Evolutionary conservation across 1,140 invertebrate genomes (phyloP).

Genomic region (Venturia canescens): DNA sequence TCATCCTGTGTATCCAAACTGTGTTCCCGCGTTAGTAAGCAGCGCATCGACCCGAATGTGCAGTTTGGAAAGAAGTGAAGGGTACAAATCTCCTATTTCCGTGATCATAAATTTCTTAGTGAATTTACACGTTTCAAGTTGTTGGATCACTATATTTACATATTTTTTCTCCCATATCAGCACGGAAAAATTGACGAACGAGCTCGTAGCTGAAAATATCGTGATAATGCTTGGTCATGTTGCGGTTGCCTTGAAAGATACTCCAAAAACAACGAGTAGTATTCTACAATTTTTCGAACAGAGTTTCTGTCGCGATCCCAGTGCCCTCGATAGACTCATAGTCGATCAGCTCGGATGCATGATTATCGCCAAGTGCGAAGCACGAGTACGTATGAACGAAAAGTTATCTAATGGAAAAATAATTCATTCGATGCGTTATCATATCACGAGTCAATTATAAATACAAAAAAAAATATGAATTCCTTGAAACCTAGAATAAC

Average conservation of each 20-base stretch:
- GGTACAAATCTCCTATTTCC: slow-evolving; percentile 71
- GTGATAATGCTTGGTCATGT: slow-evolving; percentile 98
- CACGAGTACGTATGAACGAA: slow-evolving; percentile 73
- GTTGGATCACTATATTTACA: neutral
- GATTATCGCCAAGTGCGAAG: slow-evolving; percentile 93
- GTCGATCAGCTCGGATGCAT: slow-evolving; percentile 98
- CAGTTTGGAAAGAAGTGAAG: slow-evolving; percentile 89
- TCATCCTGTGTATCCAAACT: slow-evolving; percentile 90
- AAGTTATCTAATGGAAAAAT: slow-evolving; percentile 30
- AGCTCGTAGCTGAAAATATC: slow-evolving; percentile 95
- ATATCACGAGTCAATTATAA: too few species aligned
- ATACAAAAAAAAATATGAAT: too few species aligned
- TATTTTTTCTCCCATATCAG: slow-evolving; percentile 40
- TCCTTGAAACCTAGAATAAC: too few species aligned
- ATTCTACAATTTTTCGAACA: slow-evolving; percentile 98
- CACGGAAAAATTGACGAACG: slow-evolving; percentile 66
- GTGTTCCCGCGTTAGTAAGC: slow-evolving; percentile 95
- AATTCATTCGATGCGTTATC: too few species aligned
- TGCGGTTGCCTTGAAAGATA: slow-evolving; percentile 95
- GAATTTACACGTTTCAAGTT: neutral
- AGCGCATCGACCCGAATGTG: slow-evolving; percentile 96
- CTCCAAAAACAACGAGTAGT: slow-evolving; percentile 94
- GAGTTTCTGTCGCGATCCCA: slow-evolving; percentile 93
- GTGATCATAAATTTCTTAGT: neutral
- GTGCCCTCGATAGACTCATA: slow-evolving; percentile 93